A percentile compares a stretch with the other conserved stretches of the same genome.
Conservation (phyloP, 2,113 vertebrate genomes). For the Nothobranchius furzeri region DNA sequence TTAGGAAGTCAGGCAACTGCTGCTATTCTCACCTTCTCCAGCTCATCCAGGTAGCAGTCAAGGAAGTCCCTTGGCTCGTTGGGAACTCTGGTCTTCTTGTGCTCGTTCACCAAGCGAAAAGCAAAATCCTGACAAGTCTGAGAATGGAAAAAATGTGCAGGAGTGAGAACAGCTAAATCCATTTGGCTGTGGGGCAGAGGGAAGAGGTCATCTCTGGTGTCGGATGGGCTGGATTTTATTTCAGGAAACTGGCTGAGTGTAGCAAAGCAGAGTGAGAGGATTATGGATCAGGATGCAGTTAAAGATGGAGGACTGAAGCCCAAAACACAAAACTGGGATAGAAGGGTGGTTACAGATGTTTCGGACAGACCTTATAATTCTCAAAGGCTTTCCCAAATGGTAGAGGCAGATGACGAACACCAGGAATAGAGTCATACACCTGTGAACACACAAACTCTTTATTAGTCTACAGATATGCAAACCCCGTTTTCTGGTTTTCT, state of each 20-base stretch:
- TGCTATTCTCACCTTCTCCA: conserved; percentile 37
- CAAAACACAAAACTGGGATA: background rate
- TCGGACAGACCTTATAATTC: background rate
- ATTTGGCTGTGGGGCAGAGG: too few relatives aligned
- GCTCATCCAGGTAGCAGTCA: conserved; percentile 59
- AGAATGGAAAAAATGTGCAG: background rate
- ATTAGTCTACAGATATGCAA: background rate
- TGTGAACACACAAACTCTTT: background rate
- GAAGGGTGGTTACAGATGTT: too few relatives aligned
- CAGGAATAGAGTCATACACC: conserved; percentile 30
- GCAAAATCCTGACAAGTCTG: conserved; percentile 7
- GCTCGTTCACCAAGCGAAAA: conserved; percentile 4
- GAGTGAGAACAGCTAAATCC: too few relatives aligned
- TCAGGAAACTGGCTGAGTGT: too few relatives aligned
- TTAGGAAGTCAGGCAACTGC: background rate
- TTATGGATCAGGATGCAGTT: too few relatives aligned
- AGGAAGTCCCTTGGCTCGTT: conserved; percentile 55
- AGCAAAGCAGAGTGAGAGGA: too few relatives aligned
- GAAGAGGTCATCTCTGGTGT: too few relatives aligned
- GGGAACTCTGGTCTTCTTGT: conserved; percentile 46
- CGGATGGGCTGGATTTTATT: too few relatives aligned
- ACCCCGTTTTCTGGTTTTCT: background rate
- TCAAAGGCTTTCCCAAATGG: conserved; percentile 40
- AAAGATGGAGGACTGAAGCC: background rate
- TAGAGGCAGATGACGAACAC: conserved; percentile 17